These are phyloP conservation scores for Dicaeum eximium DNA, from an alignment of 2,113 vertebrate genomes.

Conservation along the genomic window DNA sequence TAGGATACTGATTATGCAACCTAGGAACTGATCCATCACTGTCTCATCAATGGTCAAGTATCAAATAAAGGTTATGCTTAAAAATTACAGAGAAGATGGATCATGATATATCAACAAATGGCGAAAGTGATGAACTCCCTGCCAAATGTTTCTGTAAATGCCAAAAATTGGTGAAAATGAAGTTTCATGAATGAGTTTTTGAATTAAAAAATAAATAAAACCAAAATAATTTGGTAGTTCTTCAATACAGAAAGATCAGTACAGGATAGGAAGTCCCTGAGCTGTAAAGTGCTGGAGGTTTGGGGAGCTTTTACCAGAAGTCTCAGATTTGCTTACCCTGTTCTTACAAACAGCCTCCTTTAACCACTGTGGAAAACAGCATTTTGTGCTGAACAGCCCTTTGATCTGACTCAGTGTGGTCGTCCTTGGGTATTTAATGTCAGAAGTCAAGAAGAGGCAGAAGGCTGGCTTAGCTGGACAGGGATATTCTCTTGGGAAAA, in stretches of 20 bases:
- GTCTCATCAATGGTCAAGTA: neutral
- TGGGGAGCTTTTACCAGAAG: neutral
- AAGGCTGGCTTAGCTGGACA: neutral
- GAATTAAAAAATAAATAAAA: neutral
- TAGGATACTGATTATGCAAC: neutral
- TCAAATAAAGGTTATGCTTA: neutral
- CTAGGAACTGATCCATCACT: neutral
- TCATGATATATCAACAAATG: neutral
- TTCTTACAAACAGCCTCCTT: neutral
- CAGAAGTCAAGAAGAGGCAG: neutral
- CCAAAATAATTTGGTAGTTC: neutral
- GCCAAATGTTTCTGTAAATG: neutral
- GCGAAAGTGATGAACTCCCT: neutral
- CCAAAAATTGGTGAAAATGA: neutral
- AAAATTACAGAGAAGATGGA: neutral
- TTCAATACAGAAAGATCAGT: neutral
- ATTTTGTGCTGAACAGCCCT: neutral
- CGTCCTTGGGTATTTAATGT: neutral
- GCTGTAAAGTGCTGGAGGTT: neutral
- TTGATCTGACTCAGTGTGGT: neutral
- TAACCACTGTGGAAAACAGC: neutral
- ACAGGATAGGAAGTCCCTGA: neutral
- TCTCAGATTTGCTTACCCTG: neutral
- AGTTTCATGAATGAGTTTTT: neutral
- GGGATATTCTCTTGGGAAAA: neutral